Conservation (phyloP, 2,113 vertebrate genomes). For the Podilymbus podiceps region DNA sequence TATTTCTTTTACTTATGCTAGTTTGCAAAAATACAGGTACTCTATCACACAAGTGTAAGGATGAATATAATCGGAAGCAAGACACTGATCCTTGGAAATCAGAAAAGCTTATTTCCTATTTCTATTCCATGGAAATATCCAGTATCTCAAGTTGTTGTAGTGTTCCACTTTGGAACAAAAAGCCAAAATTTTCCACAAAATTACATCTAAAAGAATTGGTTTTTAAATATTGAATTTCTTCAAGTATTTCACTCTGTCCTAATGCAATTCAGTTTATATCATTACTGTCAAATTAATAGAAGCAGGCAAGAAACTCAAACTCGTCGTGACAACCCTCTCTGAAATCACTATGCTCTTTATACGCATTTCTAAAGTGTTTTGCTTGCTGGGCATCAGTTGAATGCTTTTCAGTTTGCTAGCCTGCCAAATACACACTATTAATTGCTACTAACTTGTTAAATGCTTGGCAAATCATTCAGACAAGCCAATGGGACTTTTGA, state of each 20-base stretch:
- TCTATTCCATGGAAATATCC: background rate
- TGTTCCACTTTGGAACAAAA: background rate
- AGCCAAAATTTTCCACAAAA: background rate
- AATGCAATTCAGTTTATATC: background rate
- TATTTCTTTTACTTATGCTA: background rate
- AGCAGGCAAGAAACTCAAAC: background rate
- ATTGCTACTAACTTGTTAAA: constrained; percentile 11
- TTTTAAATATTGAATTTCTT: background rate
- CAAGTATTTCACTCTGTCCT: background rate
- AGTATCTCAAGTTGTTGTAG: background rate
- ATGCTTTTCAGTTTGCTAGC: background rate
- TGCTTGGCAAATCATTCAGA: background rate
- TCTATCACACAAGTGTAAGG: background rate
- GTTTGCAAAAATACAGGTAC: background rate
- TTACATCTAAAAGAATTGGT: background rate
- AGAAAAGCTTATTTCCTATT: background rate
- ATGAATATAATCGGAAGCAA: background rate
- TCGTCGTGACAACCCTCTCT: background rate
- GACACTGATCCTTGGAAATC: background rate
- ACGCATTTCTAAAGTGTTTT: background rate
- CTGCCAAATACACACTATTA: background rate
- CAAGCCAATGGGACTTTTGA: background rate
- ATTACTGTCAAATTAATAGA: background rate
- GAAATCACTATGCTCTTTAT: background rate
- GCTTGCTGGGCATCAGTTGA: background rate